Conservation (phyloP, 2,113 vertebrate species). For the Peromyscus polionotus region DNA sequence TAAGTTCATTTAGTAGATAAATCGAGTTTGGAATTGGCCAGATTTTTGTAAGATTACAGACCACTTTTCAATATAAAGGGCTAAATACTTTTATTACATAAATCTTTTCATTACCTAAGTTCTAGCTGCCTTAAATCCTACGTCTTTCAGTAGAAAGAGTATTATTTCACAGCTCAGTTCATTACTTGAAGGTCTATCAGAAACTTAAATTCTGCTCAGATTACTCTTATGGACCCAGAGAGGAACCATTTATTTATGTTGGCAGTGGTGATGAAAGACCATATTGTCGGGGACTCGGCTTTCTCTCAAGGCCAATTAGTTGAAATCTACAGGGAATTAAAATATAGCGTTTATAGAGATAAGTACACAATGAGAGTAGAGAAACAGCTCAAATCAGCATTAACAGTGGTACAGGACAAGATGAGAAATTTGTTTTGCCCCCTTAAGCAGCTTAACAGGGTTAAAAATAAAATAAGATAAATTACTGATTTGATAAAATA, state of each 20-base stretch:
- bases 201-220: slow-evolving; percentile 90
- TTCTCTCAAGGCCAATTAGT: slow-evolving; percentile 87
- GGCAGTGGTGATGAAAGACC: slow-evolving; percentile 89
- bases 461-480: slow-evolving; percentile 50
- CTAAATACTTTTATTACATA: slow-evolving; percentile 61
- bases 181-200: slow-evolving; percentile 89
- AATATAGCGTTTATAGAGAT: slow-evolving; percentile 81
- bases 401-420: slow-evolving; percentile 74
- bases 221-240: slow-evolving; percentile 87
- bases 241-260: slow-evolving; percentile 90
- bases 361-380: slow-evolving; percentile 79
- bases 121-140: slow-evolving; percentile 84
- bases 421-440: slow-evolving; percentile 66
- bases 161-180: slow-evolving; percentile 87
- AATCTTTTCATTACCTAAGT: slow-evolving; percentile 76
- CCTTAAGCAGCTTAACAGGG: slow-evolving; percentile 75
- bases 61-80: slow-evolving; percentile 69
- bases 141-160: slow-evolving; percentile 85
- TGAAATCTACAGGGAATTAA: slow-evolving; percentile 88
- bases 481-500: neutral
- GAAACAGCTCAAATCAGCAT: slow-evolving; percentile 85
- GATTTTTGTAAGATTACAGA: slow-evolving; percentile 79
- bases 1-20: slow-evolving; percentile 68
- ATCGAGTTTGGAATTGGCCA: slow-evolving; percentile 46
- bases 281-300: slow-evolving; percentile 88